Evolutionary conservation across 1,140 invertebrate genomes (phyloP).

Genomic region (Musca vetustissima): DNA sequence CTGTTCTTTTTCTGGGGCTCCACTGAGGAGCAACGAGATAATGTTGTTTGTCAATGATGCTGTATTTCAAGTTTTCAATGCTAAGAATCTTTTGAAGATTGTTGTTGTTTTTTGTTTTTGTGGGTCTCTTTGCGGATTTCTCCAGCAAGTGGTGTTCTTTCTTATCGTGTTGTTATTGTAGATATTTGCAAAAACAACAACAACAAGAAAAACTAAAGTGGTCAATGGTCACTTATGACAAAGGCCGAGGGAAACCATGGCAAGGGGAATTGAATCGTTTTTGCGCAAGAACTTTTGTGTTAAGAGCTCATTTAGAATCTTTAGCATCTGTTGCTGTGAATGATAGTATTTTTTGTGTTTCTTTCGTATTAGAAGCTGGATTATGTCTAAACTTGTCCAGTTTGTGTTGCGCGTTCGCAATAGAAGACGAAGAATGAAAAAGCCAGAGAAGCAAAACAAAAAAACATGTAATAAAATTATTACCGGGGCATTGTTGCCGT

Average conservation of each 20-base stretch:
- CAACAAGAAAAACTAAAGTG: conserved; percentile 2
- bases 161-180: no score
- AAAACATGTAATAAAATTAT: conserved; percentile 11
- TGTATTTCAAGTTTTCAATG: conserved; percentile 10
- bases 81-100: not conserved
- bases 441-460: no score
- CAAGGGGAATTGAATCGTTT: not conserved
- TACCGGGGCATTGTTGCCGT: not conserved
- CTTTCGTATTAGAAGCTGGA: not conserved
- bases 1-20: not conserved
- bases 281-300: not conserved
- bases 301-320: no score
- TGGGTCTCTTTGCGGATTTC: no score
- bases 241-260: not conserved
- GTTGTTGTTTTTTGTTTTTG: not conserved
- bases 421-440: no score
- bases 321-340: conserved; percentile 6
- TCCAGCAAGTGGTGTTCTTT: not conserved
- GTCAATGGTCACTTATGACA: conserved; percentile 7
- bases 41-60: conserved; percentile 10
- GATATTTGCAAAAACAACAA: no score
- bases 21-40: not conserved
- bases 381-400: not conserved
- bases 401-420: not conserved
- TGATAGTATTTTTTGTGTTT: not conserved